These are phyloP conservation scores for Atherinosoma microstoma DNA, from an alignment of 2,797 vertebrate genomes.

Conservation along the genomic window DNA sequence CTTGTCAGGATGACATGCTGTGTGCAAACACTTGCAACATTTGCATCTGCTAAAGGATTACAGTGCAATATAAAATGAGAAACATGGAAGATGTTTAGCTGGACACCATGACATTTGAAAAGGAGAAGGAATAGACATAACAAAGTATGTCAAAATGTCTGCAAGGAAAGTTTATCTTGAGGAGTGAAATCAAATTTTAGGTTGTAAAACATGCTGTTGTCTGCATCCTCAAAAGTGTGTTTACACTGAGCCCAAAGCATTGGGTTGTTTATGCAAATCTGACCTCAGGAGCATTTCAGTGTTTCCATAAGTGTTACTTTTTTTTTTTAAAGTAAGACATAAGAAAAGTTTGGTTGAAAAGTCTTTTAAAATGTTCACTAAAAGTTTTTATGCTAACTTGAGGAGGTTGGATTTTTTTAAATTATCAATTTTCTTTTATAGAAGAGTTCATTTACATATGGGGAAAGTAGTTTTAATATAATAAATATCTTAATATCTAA, in stretches of 20 bases:
- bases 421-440: too few relatives aligned
- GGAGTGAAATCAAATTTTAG: background rate
- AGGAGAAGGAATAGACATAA: background rate
- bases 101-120: background rate
- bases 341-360: too few relatives aligned
- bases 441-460: background rate
- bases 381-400: too few relatives aligned
- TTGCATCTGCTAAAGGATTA: slow-evolving; percentile 3
- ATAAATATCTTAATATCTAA: too few relatives aligned
- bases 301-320: background rate
- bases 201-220: background rate
- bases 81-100: background rate
- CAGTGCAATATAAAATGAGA: background rate
- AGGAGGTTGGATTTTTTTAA: too few relatives aligned
- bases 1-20: slow-evolving; percentile 31
- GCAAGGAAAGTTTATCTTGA: background rate
- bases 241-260: background rate
- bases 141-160: background rate
- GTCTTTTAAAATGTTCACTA: too few relatives aligned
- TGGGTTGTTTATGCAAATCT: background rate
- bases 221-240: background rate
- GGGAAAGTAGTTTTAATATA: too few relatives aligned
- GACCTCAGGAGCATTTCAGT: background rate
- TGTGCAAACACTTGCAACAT: slow-evolving; percentile 11
- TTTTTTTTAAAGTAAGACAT: background rate